These are phyloP conservation scores for Eledona agricola DNA, from an alignment of 2,888 invertebrate species.

Conservation along the genomic window DNA sequence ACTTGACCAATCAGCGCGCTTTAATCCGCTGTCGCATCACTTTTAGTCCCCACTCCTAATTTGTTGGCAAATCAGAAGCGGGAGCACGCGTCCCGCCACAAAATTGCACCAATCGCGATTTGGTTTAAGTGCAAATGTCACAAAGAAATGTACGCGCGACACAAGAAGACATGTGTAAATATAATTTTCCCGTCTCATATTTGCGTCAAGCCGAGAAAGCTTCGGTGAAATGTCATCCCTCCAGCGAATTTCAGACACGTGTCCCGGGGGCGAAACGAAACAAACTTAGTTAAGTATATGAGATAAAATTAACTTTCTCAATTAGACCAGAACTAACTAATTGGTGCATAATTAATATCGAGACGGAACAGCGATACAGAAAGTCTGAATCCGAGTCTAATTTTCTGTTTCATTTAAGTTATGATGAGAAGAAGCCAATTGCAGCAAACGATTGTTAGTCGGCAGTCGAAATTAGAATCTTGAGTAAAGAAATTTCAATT, in stretches of 20 bases:
- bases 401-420: too few species aligned
- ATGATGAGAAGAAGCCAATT: too few species aligned
- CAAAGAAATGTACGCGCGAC: too few species aligned
- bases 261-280: conserved; percentile 4
- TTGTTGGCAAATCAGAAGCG: too few species aligned
- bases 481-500: too few species aligned
- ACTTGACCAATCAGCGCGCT: too few species aligned
- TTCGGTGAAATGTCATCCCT: conserved; percentile 22
- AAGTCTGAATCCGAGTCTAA: too few species aligned
- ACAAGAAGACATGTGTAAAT: conserved; percentile 24
- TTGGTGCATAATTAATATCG: background rate
- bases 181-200: conserved; percentile 23
- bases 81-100: too few species aligned
- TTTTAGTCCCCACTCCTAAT: background rate
- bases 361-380: background rate
- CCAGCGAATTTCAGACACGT: conserved; percentile 8
- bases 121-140: too few species aligned
- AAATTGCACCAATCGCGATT: too few species aligned
- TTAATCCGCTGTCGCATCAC: background rate
- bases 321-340: background rate
- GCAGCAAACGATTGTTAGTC: too few species aligned
- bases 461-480: too few species aligned
- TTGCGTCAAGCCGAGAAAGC: conserved; percentile 19
- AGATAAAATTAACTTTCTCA: conserved; percentile 15
- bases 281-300: conserved; percentile 9